phyloP scores from a whole-genome alignment of 2,113 vertebrate genomes.

The Tetrao urogallus region DNA sequence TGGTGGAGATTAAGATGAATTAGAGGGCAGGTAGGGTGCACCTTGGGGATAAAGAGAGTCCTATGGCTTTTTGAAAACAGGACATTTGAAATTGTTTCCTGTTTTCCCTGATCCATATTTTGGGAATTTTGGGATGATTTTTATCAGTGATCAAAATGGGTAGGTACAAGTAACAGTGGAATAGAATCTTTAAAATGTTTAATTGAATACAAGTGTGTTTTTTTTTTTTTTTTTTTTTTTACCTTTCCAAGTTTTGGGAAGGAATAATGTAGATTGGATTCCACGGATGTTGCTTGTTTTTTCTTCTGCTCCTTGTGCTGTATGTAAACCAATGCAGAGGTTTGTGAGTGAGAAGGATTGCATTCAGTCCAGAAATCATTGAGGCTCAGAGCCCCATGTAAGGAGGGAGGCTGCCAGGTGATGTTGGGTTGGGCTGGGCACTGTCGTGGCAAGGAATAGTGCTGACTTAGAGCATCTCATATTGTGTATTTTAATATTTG shows the following conservation, averaged over 20 bases:
- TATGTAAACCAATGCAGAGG: background rate
- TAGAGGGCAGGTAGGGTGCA: background rate
- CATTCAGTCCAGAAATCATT: background rate
- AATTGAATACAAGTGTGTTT: background rate
- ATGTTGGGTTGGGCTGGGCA: rapidly evolving
- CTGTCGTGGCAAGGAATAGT: rapidly evolving
- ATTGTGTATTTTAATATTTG: background rate
- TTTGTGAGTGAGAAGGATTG: background rate
- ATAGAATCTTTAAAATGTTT: background rate
- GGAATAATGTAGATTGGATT: background rate
- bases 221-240: too few relatives aligned
- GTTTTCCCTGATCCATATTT: background rate
- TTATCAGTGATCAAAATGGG: background rate
- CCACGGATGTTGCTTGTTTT: background rate
- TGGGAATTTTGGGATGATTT: background rate
- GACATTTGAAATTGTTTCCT: background rate
- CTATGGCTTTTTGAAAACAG: background rate
- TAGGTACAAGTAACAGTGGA: background rate
- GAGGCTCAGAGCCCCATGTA: background rate
- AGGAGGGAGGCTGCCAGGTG: too few relatives aligned
- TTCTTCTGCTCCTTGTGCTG: background rate
- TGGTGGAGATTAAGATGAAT: background rate
- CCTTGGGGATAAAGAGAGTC: background rate
- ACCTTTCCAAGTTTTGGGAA: background rate
- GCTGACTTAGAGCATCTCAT: background rate